Conservation (phyloP, 2,797 vertebrate species). For the Rhabdophis nuchalis region DNA sequence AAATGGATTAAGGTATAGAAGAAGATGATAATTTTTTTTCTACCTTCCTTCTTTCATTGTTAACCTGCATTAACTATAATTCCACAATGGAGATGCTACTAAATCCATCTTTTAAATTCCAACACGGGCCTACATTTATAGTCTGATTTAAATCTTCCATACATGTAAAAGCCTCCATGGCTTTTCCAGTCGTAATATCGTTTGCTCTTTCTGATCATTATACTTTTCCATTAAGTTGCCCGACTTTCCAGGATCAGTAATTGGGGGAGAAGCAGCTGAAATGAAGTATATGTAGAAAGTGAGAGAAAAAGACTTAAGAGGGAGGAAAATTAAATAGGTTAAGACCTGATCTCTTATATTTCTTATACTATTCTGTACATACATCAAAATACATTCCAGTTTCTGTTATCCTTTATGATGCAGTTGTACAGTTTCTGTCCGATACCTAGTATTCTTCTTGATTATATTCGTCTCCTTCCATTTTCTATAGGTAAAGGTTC, state of each 20-base stretch:
- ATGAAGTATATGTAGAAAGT: not conserved
- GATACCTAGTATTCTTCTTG: not conserved
- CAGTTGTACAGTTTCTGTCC: not conserved
- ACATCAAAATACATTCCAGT: not conserved
- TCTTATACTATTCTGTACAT: not conserved
- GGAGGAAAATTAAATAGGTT: not conserved
- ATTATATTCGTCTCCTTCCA: not conserved
- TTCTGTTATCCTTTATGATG: not conserved
- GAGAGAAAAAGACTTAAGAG: not conserved
- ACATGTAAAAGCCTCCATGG: not conserved
- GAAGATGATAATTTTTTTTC: not conserved
- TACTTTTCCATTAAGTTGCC: not conserved
- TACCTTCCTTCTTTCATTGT: not conserved
- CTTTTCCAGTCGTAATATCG: not conserved
- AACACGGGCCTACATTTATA: not conserved
- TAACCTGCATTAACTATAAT: constrained; percentile 10
- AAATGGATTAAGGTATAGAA: constrained; percentile 4
- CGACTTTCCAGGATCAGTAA: not conserved
- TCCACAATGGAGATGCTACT: not conserved
- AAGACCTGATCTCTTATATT: not conserved
- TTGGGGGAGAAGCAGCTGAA: not conserved
- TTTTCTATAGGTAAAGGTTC: not conserved
- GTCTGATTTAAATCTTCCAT: constrained; percentile 6
- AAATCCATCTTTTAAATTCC: constrained; percentile 14
- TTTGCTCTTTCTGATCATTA: not conserved